phyloP scores from a whole-genome alignment of 2,888 invertebrate genomes.

The Ditylenchus weischeri region DNA sequence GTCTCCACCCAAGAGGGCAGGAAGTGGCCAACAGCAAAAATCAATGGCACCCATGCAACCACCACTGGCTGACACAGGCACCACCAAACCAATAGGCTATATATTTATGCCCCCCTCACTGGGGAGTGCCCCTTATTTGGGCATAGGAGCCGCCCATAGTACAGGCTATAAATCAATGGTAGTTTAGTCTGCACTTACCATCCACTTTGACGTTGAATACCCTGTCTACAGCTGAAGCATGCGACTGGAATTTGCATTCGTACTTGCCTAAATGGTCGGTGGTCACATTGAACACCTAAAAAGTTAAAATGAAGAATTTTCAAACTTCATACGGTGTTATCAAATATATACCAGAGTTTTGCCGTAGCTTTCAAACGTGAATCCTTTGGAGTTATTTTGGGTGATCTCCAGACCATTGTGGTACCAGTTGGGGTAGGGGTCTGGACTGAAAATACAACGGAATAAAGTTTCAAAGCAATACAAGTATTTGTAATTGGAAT shows the following conservation, averaged over 20 bases:
- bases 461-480: too few relatives aligned
- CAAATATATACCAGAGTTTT: conserved; percentile 45
- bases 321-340: too few relatives aligned
- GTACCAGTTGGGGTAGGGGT: conserved; percentile 55
- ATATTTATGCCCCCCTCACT: conserved; percentile 2
- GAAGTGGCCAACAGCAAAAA: too few relatives aligned
- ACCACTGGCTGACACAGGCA: neutral
- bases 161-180: conserved; percentile 1
- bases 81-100: neutral
- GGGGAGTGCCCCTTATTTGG: neutral
- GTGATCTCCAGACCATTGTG: conserved; percentile 54
- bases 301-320: too few relatives aligned
- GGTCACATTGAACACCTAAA: conserved; percentile 71
- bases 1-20: too few relatives aligned
- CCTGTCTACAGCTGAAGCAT: conserved; percentile 19
- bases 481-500: too few relatives aligned
- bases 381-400: conserved; percentile 48
- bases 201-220: conserved; percentile 60
- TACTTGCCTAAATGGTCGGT: conserved; percentile 87
- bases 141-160: neutral
- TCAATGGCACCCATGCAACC: too few relatives aligned
- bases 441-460: conserved; percentile 49
- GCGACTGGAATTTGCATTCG: conserved; percentile 70
- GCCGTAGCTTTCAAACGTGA: conserved; percentile 54
- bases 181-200: conserved; percentile 50